Evolutionary conservation across 2,888 invertebrate species (phyloP).

Genomic region (Drosophila borborema): DNA sequence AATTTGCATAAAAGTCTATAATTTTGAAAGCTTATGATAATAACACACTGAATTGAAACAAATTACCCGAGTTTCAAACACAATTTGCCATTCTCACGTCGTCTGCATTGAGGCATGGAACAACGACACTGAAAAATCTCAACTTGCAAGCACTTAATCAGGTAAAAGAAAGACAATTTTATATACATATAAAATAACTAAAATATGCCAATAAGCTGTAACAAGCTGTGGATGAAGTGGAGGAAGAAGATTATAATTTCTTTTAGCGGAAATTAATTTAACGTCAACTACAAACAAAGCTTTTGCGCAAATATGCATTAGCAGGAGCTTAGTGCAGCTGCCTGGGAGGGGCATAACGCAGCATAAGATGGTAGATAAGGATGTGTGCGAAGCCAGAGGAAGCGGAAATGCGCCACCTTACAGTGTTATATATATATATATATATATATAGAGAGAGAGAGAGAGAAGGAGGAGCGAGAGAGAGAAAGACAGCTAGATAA

Average conservation of each 20-base stretch:
- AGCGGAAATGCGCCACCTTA: conserved; percentile 43
- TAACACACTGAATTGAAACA: background rate
- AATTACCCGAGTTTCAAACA: no score
- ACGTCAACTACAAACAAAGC: conserved; percentile 70
- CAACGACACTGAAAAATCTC: background rate
- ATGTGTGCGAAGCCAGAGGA: conserved; percentile 46
- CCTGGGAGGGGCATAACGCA: conserved; percentile 8
- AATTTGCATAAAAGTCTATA: no score
- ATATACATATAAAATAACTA: conserved; percentile 29
- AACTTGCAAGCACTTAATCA: conserved; percentile 13
- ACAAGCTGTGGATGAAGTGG: background rate
- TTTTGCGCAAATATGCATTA: conserved; percentile 76
- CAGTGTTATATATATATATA: no score
- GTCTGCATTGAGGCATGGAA: background rate
- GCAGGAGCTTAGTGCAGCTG: conserved; percentile 58
- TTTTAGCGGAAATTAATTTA: conserved; percentile 76
- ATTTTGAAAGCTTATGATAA: background rate
- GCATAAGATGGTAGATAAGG: conserved; percentile 23
- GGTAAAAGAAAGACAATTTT: conserved; percentile 14
- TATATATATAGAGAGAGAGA: background rate
- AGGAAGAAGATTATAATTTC: conserved; percentile 63
- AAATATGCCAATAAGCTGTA: conserved; percentile 71
- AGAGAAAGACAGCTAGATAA: conserved; percentile 35
- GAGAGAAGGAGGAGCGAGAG: background rate
- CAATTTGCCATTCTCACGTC: background rate